Base-by-base conservation (phyloP, 2,797 vertebrate species). In the Naso thynnoides region DNA sequence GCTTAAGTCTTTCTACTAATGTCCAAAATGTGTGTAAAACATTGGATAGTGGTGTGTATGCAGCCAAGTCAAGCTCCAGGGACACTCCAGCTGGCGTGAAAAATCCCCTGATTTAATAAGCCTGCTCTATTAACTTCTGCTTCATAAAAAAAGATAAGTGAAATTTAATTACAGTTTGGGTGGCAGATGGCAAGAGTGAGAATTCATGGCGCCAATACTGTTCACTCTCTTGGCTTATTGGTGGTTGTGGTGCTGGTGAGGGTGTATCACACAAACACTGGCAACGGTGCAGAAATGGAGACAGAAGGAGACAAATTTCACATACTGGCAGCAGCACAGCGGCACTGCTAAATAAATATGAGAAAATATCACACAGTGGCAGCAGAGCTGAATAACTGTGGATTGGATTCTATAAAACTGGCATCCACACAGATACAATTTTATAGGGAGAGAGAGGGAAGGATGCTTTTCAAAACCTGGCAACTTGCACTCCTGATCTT, bases 151-250 rank as follows among this genome's bases (percentile, higher is more conserved):
- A 84, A 88, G 86, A 90, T 86, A 89, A 92, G 84, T 89, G 84
- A 88, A 92, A 92, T 89, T 78, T 82, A 90, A 92, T 94, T 92
- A 89, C 83, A 91, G 87, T 92, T 90, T 88, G 76, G 86, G 85
- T 87, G 89, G 89, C 93, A 94, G 91, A 93, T 94, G 91, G 91
- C 77, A 77, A 83, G 79, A 88, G 73, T 78, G 86, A 88, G 67
- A 88, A 86, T 82, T 77, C 52, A 61, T 68, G 73, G 81, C 44
- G 56, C 67, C 71, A 79, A 57, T 60, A 57, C 73, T 61, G 53
- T 83, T 84, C 75, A 73, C 70, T 86, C 76, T 70, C 52, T 65
- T 49, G 68, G 81, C 69, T 81, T 67, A 48, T 71, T n/a, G 63
- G 55, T 41, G 73, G 54, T 8, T n/a, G 29, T 49, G 60, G 38